These are phyloP conservation scores for Tholera decimalis DNA, from an alignment of 2,888 invertebrate species.

Conservation along the genomic window DNA sequence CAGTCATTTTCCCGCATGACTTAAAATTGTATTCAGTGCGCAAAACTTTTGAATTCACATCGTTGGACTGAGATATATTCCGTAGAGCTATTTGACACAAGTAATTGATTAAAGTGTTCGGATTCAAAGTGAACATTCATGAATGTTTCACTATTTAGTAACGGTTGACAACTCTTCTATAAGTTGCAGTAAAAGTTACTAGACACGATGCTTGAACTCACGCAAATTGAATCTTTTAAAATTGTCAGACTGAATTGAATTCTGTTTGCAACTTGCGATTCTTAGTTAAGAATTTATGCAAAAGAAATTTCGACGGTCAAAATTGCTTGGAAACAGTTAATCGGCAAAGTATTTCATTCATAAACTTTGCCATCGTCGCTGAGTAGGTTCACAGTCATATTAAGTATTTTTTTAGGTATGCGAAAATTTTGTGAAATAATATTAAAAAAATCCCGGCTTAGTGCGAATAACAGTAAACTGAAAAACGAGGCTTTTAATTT, in stretches of 20 bases:
- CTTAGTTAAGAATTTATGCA: no score
- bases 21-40: slow-evolving; percentile 22
- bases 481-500: no score
- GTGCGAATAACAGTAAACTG: no score
- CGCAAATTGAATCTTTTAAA: slow-evolving; percentile 28
- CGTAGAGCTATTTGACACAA: slow-evolving; percentile 17
- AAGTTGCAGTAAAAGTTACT: slow-evolving; percentile 39
- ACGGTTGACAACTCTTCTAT: slow-evolving; percentile 30
- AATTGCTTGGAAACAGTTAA: slow-evolving; percentile 3
- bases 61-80: slow-evolving; percentile 25
- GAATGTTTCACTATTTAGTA: slow-evolving; percentile 27
- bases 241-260: slow-evolving; percentile 28
- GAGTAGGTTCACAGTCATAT: no score
- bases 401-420: no score
- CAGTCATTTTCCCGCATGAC: slow-evolving; percentile 20
- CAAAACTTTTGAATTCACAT: slow-evolving; percentile 33
- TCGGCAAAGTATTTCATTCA: background rate
- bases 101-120: slow-evolving; percentile 40
- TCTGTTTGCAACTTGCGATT: slow-evolving; percentile 2
- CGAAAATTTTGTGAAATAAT: no score
- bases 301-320: slow-evolving; percentile 17
- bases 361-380: no score
- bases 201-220: slow-evolving; percentile 27
- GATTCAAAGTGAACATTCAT: slow-evolving; percentile 27
- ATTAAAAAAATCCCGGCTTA: no score